Evolutionary conservation across 1,140 invertebrate species (phyloP).

Genomic region (Agrypnia vestita): DNA sequence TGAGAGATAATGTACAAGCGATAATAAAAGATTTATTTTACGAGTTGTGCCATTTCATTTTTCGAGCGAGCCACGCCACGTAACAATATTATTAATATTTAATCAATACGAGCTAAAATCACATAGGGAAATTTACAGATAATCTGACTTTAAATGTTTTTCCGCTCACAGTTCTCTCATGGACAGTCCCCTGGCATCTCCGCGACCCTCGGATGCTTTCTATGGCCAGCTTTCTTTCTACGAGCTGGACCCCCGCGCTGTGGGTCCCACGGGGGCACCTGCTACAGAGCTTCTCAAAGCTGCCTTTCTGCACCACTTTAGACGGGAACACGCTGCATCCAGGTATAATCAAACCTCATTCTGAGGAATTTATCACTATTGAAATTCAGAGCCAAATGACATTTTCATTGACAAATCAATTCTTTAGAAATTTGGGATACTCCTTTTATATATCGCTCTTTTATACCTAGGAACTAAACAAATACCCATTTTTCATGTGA

Average conservation of each 20-base stretch:
- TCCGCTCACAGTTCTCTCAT: conserved; percentile 63
- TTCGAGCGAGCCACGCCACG: too few relatives aligned
- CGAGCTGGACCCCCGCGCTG: conserved; percentile 82
- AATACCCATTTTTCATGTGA: too few relatives aligned
- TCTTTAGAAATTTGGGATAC: too few relatives aligned
- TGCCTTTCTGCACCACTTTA: conserved; percentile 83
- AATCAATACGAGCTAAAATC: too few relatives aligned
- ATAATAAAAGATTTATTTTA: too few relatives aligned
- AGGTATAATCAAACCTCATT: conserved; percentile 63
- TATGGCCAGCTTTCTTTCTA: conserved; percentile 79
- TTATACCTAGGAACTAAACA: background rate
- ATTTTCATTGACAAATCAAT: too few relatives aligned
- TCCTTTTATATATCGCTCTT: too few relatives aligned
- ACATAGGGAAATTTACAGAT: background rate
- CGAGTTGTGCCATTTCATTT: too few relatives aligned
- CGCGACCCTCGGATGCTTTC: conserved; percentile 68
- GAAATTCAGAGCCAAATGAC: too few relatives aligned
- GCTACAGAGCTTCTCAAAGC: conserved; percentile 75
- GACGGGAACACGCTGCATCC: conserved; percentile 73
- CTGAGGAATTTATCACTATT: too few relatives aligned
- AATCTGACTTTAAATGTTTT: background rate
- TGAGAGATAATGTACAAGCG: too few relatives aligned
- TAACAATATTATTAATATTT: too few relatives aligned
- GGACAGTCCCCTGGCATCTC: conserved; percentile 67
- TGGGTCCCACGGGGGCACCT: conserved; percentile 63